Conservation (phyloP, 1,140 invertebrate genomes). For the Zaprionus nigranus region DNA sequence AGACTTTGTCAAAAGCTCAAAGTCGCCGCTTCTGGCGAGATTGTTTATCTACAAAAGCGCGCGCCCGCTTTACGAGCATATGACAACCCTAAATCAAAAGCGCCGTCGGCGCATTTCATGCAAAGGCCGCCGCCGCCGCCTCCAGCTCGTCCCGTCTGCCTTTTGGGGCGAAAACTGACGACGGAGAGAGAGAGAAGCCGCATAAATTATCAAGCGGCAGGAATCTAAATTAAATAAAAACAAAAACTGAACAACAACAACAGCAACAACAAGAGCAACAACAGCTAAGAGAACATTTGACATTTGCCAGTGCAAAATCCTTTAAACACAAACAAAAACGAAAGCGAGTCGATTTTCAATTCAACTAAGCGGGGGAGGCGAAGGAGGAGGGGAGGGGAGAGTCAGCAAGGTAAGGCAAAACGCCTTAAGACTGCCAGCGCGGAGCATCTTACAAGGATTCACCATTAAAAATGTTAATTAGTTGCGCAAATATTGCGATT, state of each 20-base stretch:
- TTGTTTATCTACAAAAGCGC: constrained; percentile 51
- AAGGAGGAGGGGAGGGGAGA: background rate
- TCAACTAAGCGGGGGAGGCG: constrained; percentile 1
- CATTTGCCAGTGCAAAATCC: constrained; percentile 70
- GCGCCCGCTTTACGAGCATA: constrained; percentile 52
- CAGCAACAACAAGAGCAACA: constrained; percentile 6
- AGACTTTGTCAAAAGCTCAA: constrained; percentile 7
- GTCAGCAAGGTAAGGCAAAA: background rate
- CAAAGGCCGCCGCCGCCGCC: constrained; percentile 15
- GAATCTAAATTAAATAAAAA: constrained; percentile 80
- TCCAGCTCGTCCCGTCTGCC: background rate
- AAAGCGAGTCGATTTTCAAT: constrained; percentile 27
- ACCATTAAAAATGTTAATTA: constrained; percentile 82
- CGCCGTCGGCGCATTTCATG: constrained; percentile 57
- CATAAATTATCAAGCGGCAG: constrained; percentile 70
- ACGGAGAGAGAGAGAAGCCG: constrained; percentile 37
- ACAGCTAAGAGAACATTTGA: constrained; percentile 70
- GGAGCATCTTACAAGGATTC: constrained; percentile 71
- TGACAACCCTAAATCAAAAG: constrained; percentile 71
- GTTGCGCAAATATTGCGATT: constrained; percentile 69
- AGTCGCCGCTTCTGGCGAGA: constrained; percentile 43
- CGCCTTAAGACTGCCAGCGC: constrained; percentile 34
- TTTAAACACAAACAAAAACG: constrained; percentile 65
- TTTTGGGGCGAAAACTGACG: constrained; percentile 1
- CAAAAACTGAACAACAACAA: constrained; percentile 22